phyloP scores from a whole-genome alignment of 2,113 vertebrate genomes.

The Laticauda colubrina region DNA sequence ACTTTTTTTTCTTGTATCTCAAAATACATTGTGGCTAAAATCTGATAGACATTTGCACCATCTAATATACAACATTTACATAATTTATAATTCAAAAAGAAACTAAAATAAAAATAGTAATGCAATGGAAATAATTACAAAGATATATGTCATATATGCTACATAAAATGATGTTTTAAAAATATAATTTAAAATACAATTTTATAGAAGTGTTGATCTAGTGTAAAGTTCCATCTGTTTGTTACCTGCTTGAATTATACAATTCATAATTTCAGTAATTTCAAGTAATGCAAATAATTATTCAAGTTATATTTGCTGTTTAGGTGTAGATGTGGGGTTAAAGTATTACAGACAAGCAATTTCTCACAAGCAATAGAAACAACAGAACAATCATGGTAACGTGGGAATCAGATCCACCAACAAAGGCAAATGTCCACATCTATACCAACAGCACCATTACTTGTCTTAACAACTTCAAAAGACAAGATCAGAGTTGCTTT shows the following conservation, averaged over 20 bases:
- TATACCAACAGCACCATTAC: not conserved
- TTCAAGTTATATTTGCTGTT: not conserved
- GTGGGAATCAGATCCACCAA: not conserved
- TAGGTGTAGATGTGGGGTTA: not conserved
- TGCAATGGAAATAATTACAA: not conserved
- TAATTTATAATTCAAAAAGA: not conserved
- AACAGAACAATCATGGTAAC: not conserved
- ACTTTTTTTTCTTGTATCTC: not conserved
- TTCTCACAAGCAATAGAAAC: not conserved
- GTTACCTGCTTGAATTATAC: not conserved
- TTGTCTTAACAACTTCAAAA: not conserved
- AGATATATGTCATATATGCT: not conserved
- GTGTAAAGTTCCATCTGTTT: not conserved
- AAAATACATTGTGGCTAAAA: not conserved
- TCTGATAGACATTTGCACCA: conserved; percentile 17
- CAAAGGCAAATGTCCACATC: not conserved
- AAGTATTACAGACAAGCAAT: not conserved
- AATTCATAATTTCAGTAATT: not conserved
- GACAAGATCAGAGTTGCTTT: not conserved
- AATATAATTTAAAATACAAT: not conserved
- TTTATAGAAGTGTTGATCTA: not conserved
- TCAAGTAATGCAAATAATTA: not conserved
- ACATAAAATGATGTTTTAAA: not conserved
- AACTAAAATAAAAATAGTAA: conserved; percentile 11
- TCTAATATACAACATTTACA: not conserved